Percentiles rank a stretch among this genome's conserved stretches.
Evolutionary conservation across 2,113 vertebrate genomes (phyloP).

Genomic region (Ptychochromis oligacanthus): DNA sequence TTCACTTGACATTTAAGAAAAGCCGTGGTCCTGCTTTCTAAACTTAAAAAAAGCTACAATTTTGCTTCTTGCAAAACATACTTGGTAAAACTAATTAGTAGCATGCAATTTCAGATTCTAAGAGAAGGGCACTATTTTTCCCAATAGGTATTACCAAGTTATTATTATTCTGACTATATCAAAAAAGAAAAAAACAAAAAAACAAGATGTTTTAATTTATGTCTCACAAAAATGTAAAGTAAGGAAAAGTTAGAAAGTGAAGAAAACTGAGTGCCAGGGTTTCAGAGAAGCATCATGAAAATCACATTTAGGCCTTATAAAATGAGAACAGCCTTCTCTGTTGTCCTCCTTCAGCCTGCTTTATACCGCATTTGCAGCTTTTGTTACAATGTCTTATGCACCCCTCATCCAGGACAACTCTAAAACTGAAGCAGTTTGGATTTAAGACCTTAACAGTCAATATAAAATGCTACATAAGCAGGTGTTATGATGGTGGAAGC

Average conservation of each 20-base stretch:
- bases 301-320: neutral
- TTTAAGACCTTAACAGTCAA: neutral
- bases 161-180: no score
- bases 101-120: neutral
- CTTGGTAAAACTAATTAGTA: neutral
- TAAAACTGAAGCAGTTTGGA: neutral
- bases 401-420: neutral
- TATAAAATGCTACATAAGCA: neutral
- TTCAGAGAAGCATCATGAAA: neutral
- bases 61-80: neutral
- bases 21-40: neutral
- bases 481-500: neutral
- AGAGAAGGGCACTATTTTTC: neutral
- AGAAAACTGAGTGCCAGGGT: neutral
- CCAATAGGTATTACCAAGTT: neutral
- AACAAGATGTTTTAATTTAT: no score
- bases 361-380: neutral
- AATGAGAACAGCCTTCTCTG: neutral
- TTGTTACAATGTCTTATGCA: neutral
- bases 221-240: neutral
- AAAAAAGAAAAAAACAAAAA: no score
- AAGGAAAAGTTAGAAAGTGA: neutral
- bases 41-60: neutral
- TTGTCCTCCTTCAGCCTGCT: neutral
- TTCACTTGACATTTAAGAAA: no score